Percentiles rank a stretch among this genome's conserved stretches.
Evolutionary conservation across 2,888 invertebrate genomes (phyloP).

Genomic region (Synergus laeviventris): DNA sequence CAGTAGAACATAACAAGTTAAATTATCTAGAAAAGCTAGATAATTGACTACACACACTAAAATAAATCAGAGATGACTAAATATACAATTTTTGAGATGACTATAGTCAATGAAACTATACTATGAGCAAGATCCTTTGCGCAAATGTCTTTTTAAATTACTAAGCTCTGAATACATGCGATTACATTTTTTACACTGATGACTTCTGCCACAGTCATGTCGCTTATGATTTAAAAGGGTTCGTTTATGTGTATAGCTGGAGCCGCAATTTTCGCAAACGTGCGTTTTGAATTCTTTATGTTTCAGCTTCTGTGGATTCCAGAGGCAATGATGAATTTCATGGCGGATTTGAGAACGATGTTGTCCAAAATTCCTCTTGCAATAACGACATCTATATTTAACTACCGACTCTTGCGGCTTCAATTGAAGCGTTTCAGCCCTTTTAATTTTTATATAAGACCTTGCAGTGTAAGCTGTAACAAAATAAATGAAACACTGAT

Average conservation of each 20-base stretch:
- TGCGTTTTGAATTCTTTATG: not conserved
- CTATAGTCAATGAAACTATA: not conserved
- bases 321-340: conserved; percentile 22
- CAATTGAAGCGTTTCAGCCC: not conserved
- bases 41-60: not conserved
- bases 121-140: not conserved
- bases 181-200: conserved; percentile 4
- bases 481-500: not conserved
- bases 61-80: too few relatives aligned
- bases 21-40: too few relatives aligned
- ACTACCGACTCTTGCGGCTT: not conserved
- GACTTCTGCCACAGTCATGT: not conserved
- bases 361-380: conserved; percentile 4
- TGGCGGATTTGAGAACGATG: conserved; percentile 1
- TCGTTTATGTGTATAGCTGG: not conserved
- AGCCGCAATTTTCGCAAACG: conserved; percentile 12
- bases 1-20: too few relatives aligned
- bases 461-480: not conserved
- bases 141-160: not conserved
- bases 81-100: not conserved
- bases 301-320: not conserved
- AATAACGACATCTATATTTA: conserved; percentile 16
- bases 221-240: not conserved
- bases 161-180: not conserved
- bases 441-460: not conserved